Conservation (phyloP, 1,140 invertebrate genomes). For the Uloborus diversus region DNA sequence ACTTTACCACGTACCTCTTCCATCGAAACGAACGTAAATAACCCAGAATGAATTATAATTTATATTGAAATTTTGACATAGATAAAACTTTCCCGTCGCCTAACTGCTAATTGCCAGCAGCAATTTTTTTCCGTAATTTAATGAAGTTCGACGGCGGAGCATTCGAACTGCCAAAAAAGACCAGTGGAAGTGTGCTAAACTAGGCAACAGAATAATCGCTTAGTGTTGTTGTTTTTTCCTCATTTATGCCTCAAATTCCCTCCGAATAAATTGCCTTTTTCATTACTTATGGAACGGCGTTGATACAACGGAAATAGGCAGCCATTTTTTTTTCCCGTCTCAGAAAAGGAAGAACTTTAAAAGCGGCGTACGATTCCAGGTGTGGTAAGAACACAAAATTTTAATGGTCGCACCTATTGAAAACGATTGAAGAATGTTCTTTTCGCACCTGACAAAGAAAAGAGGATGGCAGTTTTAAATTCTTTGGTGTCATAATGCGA, state of each 20-base stretch:
- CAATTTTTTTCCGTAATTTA: constrained; percentile 35
- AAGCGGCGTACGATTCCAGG: neutral
- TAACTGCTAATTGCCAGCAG: constrained; percentile 49
- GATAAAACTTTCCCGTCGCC: constrained; percentile 43
- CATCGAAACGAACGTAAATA: constrained; percentile 33
- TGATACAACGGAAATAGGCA: constrained; percentile 11
- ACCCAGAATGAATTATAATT: constrained; percentile 36
- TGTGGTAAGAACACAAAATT: constrained; percentile 10
- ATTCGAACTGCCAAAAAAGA: constrained; percentile 14
- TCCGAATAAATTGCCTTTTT: neutral
- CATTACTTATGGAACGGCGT: neutral
- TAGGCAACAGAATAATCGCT: constrained; percentile 37
- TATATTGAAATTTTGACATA: constrained; percentile 45
- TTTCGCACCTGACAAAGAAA: neutral
- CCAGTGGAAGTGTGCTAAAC: neutral
- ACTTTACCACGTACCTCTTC: neutral
- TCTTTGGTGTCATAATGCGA: constrained; percentile 19
- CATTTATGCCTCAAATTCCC: neutral
- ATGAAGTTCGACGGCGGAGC: constrained; percentile 30
- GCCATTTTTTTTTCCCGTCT: neutral
- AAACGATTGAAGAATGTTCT: constrained; percentile 9
- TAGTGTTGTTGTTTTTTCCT: neutral
- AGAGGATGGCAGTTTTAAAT: constrained; percentile 11
- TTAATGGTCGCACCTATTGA: constrained; percentile 26
- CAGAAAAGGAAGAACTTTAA: neutral